These are phyloP conservation scores for Agrochola litura DNA, from an alignment of 2,888 invertebrate species.

Conservation along the genomic window DNA sequence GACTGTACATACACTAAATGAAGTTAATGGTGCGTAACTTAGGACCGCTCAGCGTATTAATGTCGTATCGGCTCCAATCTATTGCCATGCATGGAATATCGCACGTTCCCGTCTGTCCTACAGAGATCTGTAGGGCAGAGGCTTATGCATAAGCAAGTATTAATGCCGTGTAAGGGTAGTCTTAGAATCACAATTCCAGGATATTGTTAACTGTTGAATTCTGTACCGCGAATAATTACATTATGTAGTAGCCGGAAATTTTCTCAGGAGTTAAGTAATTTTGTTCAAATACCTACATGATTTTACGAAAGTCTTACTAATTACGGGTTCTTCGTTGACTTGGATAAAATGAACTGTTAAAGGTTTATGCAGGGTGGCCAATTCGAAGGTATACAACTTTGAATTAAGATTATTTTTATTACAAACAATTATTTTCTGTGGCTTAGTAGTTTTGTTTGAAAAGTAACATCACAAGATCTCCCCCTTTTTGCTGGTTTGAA, in stretches of 20 bases:
- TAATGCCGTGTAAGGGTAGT: slow-evolving; percentile 14
- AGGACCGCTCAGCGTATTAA: slow-evolving; percentile 37
- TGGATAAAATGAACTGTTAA: not conserved
- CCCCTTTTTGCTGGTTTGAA: no score
- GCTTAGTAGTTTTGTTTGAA: no score
- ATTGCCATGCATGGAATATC: slow-evolving; percentile 57
- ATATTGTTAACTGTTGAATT: not conserved
- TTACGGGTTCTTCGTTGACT: not conserved
- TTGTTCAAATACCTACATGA: not conserved
- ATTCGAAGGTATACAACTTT: no score
- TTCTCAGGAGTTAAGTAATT: not conserved
- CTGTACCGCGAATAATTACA: not conserved
- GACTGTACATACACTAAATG: slow-evolving; percentile 2
- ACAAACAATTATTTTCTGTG: no score
- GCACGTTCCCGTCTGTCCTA: not conserved
- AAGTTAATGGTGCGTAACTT: slow-evolving; percentile 45
- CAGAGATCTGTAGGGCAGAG: slow-evolving; percentile 13
- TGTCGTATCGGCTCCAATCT: slow-evolving; percentile 36
- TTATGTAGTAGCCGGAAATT: not conserved
- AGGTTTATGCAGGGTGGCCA: no score
- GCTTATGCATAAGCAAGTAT: slow-evolving; percentile 49
- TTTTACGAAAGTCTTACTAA: not conserved
- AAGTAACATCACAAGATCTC: no score
- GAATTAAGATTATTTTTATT: no score
- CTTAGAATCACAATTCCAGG: not conserved